Evolutionary conservation across 35 echinoderm and acorn worm genomes (phyloP).

Genomic region (Lytechinus pictus): DNA sequence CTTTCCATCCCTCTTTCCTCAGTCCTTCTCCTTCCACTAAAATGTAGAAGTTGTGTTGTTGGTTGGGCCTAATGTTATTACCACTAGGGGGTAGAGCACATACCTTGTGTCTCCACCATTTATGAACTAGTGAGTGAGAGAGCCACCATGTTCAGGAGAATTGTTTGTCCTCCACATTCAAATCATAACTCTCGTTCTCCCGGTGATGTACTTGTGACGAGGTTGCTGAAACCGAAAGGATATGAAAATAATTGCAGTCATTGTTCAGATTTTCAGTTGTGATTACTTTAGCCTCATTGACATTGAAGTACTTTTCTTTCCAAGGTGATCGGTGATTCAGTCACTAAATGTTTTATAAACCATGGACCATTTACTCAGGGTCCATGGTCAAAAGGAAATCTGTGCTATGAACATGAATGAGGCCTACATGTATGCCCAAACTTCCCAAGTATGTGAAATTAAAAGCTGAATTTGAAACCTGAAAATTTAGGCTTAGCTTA

Average conservation of each 20-base stretch:
- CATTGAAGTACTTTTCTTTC: background rate
- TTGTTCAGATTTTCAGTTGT: background rate
- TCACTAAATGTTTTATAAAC: too few relatives aligned
- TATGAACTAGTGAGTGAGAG: background rate
- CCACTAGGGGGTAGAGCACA: constrained; percentile 15
- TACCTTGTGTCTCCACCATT: background rate
- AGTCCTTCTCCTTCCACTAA: background rate
- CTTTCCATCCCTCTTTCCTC: background rate
- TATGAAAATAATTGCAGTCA: background rate
- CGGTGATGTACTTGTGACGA: too few relatives aligned
- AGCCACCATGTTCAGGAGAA: background rate
- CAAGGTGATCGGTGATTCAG: too few relatives aligned
- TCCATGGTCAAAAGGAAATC: too few relatives aligned
- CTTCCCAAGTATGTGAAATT: too few relatives aligned
- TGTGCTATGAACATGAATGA: too few relatives aligned
- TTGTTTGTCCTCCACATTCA: background rate
- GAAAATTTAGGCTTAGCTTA: too few relatives aligned
- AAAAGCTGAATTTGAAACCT: too few relatives aligned
- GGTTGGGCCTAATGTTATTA: constrained; percentile 1
- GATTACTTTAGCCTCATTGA: background rate
- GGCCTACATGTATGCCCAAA: too few relatives aligned
- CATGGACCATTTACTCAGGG: too few relatives aligned
- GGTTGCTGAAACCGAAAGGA: background rate
- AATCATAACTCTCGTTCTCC: background rate
- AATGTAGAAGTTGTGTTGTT: background rate